These are phyloP conservation scores for Sebastes iracundus DNA, from an alignment of 2,797 vertebrate species.

Conservation along the genomic window DNA sequence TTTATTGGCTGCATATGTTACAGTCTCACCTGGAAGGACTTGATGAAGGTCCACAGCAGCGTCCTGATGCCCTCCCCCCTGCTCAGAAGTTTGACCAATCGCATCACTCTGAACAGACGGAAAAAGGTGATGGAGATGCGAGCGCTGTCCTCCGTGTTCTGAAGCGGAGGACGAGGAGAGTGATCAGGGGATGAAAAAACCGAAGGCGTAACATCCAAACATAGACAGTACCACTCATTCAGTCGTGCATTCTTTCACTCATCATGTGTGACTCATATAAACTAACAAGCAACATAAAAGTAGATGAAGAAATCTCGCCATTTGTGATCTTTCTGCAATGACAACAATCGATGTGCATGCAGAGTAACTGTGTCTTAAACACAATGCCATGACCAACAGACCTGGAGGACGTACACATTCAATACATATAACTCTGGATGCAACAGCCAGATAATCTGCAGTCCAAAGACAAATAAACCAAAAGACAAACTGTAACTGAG, in stretches of 20 bases:
- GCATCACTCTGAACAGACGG: conserved; percentile 98
- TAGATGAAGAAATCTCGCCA: not conserved
- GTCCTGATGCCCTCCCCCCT: conserved; percentile 97
- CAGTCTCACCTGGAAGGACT: conserved; percentile 94
- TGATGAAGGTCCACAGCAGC: conserved; percentile 98
- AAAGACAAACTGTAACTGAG: conserved; percentile 2
- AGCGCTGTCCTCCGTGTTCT: conserved; percentile 98
- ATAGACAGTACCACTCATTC: not conserved
- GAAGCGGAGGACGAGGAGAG: conserved; percentile 53
- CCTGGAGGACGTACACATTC: not conserved
- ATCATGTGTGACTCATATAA: not conserved
- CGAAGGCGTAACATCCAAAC: not conserved
- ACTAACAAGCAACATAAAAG: not conserved
- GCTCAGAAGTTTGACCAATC: conserved; percentile 97
- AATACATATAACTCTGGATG: conserved; percentile 19
- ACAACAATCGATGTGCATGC: conserved; percentile 32
- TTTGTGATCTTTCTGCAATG: not conserved
- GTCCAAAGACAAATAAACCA: conserved; percentile 17
- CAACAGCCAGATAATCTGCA: conserved; percentile 6
- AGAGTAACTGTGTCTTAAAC: conserved; percentile 15
- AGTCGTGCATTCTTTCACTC: conserved; percentile 5
- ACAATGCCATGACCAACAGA: conserved; percentile 23
- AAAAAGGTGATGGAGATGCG: conserved; percentile 99
- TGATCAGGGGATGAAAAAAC: not conserved
- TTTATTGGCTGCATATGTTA: not conserved